Evolutionary conservation across 2,888 invertebrate genomes (phyloP).

Genomic region (Chironomus tentans): DNA sequence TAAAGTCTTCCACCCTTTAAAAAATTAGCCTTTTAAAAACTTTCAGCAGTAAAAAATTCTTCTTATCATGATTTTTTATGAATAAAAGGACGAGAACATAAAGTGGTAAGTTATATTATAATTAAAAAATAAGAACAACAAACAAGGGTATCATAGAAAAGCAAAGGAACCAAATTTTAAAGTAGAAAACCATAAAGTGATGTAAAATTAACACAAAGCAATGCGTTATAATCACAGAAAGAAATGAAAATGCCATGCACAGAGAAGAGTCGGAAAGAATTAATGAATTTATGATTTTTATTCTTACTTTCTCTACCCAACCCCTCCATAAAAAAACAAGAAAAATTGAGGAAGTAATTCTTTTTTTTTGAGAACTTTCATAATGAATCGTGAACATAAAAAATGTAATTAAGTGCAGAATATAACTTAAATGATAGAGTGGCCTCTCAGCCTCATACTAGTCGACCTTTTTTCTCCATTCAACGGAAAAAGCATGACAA

Average conservation of each 20-base stretch:
- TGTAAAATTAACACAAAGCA: neutral
- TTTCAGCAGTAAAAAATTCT: too few species aligned
- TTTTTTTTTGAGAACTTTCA: neutral
- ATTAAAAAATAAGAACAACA: too few species aligned
- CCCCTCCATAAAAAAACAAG: neutral
- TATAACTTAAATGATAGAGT: neutral
- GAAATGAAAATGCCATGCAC: neutral
- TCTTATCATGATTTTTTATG: too few species aligned
- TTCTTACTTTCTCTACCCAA: neutral
- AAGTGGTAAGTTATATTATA: too few species aligned
- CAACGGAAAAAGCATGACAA: neutral
- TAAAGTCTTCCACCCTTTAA: too few species aligned
- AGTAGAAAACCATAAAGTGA: too few species aligned
- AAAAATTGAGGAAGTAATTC: too few species aligned
- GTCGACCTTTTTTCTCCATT: neutral
- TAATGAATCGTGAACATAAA: neutral
- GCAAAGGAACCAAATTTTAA: too few species aligned
- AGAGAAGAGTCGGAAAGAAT: neutral
- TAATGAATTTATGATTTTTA: neutral
- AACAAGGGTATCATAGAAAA: too few species aligned
- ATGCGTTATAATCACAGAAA: neutral
- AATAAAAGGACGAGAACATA: too few species aligned
- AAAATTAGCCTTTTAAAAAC: too few species aligned
- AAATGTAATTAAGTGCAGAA: neutral
- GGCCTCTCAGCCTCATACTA: neutral